Evolutionary conservation across 2,113 vertebrate genomes (phyloP).

Genomic region (Ciconia boyciana): DNA sequence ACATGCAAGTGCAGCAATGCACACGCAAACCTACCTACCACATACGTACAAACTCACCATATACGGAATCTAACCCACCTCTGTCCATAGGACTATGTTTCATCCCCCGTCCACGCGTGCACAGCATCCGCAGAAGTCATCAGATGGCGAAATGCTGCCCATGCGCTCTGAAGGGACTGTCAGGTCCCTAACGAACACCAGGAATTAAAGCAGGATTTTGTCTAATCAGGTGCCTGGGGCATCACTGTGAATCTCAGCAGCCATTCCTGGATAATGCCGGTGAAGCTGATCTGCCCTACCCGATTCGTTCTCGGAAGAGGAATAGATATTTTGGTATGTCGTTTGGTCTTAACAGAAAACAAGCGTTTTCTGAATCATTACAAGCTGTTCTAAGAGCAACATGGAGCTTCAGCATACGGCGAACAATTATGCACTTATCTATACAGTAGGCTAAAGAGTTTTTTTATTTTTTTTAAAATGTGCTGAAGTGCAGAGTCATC

Average conservation of each 20-base stretch:
- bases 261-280: not conserved
- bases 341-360: not conserved
- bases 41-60: fast-evolving
- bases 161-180: no score
- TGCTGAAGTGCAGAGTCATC: not conserved
- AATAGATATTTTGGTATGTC: not conserved
- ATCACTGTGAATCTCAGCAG: not conserved
- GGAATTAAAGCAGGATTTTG: not conserved
- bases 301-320: not conserved
- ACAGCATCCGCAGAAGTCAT: not conserved
- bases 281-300: no score
- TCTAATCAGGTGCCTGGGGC: no score
- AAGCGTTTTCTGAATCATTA: not conserved
- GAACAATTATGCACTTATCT: no score
- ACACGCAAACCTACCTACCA: not conserved
- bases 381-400: not conserved
- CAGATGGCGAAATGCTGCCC: not conserved
- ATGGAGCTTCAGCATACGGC: not conserved
- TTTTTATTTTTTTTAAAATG: not conserved
- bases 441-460: not conserved
- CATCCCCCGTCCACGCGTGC: no score
- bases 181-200: not conserved
- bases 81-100: not conserved
- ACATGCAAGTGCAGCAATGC: not conserved
- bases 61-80: not conserved